These are phyloP conservation scores for Orchestes rusci DNA, from an alignment of 2,888 invertebrate species.

Conservation along the genomic window DNA sequence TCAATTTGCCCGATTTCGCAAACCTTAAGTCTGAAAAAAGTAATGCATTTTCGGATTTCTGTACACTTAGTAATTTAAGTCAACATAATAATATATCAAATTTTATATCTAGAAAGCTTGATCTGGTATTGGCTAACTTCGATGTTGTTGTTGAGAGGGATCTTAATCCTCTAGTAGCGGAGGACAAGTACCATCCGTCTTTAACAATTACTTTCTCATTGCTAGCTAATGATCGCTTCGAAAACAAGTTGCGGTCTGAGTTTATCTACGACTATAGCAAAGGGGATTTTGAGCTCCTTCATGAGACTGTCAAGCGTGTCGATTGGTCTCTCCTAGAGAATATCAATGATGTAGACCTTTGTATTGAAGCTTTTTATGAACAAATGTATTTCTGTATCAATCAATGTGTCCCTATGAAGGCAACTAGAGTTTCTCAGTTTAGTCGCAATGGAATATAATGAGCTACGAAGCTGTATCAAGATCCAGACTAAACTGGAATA, in stretches of 20 bases:
- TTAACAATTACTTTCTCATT: slow-evolving; percentile 1
- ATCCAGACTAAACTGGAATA: slow-evolving; percentile 1
- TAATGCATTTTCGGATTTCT: slow-evolving; percentile 3
- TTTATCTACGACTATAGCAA: background rate
- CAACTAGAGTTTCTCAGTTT: background rate
- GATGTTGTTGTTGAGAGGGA: background rate
- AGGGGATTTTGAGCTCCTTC: background rate
- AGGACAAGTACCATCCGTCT: background rate
- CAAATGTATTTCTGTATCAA: background rate
- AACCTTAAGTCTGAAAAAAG: background rate
- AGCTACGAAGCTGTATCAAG: background rate
- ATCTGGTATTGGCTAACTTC: slow-evolving; percentile 4
- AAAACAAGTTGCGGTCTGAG: background rate
- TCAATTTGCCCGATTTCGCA: background rate
- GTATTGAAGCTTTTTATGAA: slow-evolving; percentile 1
- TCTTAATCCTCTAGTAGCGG: background rate
- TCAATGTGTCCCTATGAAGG: slow-evolving; percentile 2
- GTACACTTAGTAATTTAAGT: slow-evolving; percentile 2
- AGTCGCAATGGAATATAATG: background rate
- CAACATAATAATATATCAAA: slow-evolving; percentile 1
- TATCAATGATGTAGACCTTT: background rate
- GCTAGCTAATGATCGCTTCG: background rate
- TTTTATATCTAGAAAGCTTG: slow-evolving; percentile 3
- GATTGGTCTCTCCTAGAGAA: background rate
- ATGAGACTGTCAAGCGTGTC: background rate